phyloP scores from a whole-genome alignment of 1,140 invertebrate species.

The Psilanteris sp. region DNA sequence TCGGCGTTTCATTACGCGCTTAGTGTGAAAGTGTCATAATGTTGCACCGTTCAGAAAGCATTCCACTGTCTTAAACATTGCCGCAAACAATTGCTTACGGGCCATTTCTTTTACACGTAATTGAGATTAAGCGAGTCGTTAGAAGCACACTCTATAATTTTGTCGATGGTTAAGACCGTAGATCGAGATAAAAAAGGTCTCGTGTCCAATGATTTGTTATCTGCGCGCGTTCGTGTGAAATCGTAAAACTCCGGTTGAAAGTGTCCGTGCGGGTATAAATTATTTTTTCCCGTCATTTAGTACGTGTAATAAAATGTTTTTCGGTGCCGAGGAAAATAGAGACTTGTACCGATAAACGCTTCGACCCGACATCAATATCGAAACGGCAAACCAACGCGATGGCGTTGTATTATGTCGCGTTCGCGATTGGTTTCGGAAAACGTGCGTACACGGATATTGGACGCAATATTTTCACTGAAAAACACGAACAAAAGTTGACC shows the following conservation, averaged over 20 bases:
- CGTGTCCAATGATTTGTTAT: slow-evolving; percentile 26
- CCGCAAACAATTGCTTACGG: slow-evolving; percentile 11
- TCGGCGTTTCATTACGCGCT: no score
- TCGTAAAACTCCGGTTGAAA: slow-evolving; percentile 12
- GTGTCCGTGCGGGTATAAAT: slow-evolving; percentile 8
- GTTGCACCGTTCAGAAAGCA: no score
- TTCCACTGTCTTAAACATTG: slow-evolving; percentile 2
- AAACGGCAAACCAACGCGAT: no score
- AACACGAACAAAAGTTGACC: no score
- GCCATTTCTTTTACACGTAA: slow-evolving; percentile 1
- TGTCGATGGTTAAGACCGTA: slow-evolving; percentile 12
- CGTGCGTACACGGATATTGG: no score
- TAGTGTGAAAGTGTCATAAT: no score
- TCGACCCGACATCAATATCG: no score
- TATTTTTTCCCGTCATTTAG: not conserved
- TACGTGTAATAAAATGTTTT: slow-evolving; percentile 1
- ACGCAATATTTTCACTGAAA: no score
- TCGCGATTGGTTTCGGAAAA: no score
- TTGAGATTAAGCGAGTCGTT: slow-evolving; percentile 16
- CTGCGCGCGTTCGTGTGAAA: slow-evolving; percentile 16
- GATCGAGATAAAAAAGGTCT: slow-evolving; percentile 22
- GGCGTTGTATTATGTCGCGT: no score
- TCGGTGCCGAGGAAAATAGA: no score
- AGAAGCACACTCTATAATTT: slow-evolving; percentile 6
- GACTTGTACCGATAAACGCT: not conserved